These are phyloP conservation scores for Podarcis muralis DNA, from an alignment of 2,113 vertebrate genomes.

Conservation along the genomic window DNA sequence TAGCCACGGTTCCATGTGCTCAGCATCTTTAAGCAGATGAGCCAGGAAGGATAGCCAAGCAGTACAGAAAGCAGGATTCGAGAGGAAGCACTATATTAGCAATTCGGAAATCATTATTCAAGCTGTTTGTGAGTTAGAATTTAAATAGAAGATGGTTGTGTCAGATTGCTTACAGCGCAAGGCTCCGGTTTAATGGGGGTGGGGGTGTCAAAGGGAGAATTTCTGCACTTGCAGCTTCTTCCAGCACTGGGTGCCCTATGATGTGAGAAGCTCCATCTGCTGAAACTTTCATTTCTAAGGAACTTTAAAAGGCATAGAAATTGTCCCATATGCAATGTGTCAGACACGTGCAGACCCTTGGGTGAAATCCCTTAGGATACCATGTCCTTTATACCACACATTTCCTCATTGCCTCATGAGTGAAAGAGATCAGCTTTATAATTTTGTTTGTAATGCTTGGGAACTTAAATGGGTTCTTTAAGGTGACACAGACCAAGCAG, in stretches of 20 bases:
- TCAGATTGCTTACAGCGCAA: background rate
- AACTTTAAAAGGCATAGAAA: background rate
- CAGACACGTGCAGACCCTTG: background rate
- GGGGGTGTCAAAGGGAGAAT: background rate
- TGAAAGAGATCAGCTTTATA: background rate
- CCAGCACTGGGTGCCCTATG: background rate
- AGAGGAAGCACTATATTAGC: background rate
- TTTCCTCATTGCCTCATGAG: background rate
- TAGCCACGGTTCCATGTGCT: background rate
- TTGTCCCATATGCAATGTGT: background rate
- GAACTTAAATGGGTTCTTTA: background rate
- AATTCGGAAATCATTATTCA: background rate
- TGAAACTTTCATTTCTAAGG: background rate
- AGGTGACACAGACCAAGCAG: background rate
- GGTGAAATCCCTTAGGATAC: background rate
- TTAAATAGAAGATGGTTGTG: background rate
- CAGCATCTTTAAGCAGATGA: constrained; percentile 6
- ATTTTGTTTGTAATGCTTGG: background rate
- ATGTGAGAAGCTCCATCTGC: background rate
- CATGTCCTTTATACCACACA: no score
- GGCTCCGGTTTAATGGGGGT: background rate
- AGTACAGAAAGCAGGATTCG: background rate
- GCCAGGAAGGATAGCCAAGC: background rate
- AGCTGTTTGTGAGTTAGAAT: background rate
- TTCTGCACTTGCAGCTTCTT: background rate